Percentiles rank a stretch among this genome's conserved stretches.
These are phyloP conservation scores for Brenthis hecate DNA, from an alignment of 2,888 invertebrate species.

Conservation along the genomic window DNA sequence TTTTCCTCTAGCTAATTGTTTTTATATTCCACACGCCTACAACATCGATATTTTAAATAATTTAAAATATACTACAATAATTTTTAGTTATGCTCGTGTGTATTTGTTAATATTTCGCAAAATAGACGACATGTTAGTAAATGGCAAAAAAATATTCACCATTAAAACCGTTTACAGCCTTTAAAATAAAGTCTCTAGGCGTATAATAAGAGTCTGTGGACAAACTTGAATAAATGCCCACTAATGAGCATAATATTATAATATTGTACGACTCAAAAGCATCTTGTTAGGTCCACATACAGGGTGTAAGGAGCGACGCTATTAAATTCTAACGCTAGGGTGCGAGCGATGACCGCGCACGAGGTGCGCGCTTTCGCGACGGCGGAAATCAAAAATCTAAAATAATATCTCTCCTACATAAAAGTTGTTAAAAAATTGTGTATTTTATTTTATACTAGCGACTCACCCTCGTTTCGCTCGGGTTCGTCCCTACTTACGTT, in stretches of 20 bases:
- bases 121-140: conserved; percentile 20
- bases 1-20: neutral
- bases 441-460: too few species aligned
- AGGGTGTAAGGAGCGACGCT: conserved; percentile 69
- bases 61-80: too few species aligned
- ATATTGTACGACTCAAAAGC: conserved; percentile 72
- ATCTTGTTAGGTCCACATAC: conserved; percentile 73
- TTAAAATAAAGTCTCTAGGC: conserved; percentile 33
- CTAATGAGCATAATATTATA: conserved; percentile 80
- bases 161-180: conserved; percentile 37
- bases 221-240: conserved; percentile 62
- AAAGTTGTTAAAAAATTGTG: too few species aligned
- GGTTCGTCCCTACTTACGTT: too few species aligned
- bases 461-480: too few species aligned
- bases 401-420: too few species aligned
- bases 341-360: conserved; percentile 45
- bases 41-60: neutral
- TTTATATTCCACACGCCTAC: neutral
- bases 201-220: conserved; percentile 48
- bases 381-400: conserved; percentile 4
- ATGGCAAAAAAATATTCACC: conserved; percentile 30
- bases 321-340: conserved; percentile 75
- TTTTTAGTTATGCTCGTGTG: neutral
- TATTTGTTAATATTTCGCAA: conserved; percentile 2
- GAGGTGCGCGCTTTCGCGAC: conserved; percentile 40